Percentiles rank a stretch among this genome's conserved stretches.
Evolutionary conservation across 2,797 vertebrate species (phyloP).

Genomic region (Enteromius trimaculatus): DNA sequence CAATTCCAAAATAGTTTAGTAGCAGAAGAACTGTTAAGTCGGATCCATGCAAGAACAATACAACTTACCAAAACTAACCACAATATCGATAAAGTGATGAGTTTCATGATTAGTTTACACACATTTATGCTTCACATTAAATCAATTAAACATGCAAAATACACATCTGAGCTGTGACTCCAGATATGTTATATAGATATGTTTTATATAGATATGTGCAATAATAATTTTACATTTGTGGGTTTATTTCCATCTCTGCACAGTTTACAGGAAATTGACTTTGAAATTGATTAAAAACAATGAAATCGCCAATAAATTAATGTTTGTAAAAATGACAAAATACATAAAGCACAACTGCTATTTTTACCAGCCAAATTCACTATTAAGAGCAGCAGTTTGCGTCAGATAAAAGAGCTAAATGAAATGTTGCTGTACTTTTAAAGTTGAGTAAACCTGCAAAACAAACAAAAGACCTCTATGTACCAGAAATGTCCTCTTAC

Average conservation of each 20-base stretch:
- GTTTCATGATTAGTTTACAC: not conserved
- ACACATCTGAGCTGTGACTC: not conserved
- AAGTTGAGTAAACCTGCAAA: not conserved
- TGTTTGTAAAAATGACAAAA: not conserved
- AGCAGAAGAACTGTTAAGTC: not conserved
- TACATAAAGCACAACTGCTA: not conserved
- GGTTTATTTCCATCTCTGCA: constrained; percentile 7
- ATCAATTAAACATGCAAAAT: not conserved
- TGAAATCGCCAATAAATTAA: not conserved
- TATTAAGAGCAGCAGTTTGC: not conserved
- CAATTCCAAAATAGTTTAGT: not conserved
- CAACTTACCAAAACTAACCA: not conserved
- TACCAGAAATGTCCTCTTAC: constrained; percentile 72
- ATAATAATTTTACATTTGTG: not conserved
- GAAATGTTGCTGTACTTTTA: not conserved
- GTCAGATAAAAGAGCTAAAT: not conserved
- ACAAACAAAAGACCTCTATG: constrained; percentile 3
- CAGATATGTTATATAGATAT: not conserved
- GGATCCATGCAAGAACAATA: not conserved
- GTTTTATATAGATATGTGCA: not conserved
- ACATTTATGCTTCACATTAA: not conserved
- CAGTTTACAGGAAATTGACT: not conserved
- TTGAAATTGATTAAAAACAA: not conserved
- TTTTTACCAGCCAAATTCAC: not conserved
- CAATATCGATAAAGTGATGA: not conserved